Evolutionary conservation across 64 coral and sea anemone genomes (phyloP).

Genomic region (Pocillopora damicornis): DNA sequence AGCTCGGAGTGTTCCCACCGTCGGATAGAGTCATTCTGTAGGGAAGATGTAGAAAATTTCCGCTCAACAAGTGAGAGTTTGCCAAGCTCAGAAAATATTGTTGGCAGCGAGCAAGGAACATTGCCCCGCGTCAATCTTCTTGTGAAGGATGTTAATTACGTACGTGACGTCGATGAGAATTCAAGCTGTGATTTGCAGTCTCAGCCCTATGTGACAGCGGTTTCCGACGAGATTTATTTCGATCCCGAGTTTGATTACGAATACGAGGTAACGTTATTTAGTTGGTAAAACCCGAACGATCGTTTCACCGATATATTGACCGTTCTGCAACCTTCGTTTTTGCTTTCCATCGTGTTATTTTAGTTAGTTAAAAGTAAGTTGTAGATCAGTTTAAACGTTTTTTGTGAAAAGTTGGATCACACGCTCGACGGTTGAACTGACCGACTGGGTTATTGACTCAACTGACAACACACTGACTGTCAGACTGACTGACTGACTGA

Average conservation of each 20-base stretch:
- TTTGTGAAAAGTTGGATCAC: too few species aligned
- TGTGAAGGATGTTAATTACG: conserved; percentile 79
- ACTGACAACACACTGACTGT: too few species aligned
- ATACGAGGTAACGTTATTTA: conserved; percentile 62
- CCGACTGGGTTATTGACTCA: too few species aligned
- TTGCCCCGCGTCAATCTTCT: conserved; percentile 54
- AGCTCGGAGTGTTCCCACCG: conserved; percentile 87
- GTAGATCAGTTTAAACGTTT: too few species aligned
- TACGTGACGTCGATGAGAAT: conserved; percentile 71
- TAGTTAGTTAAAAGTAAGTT: too few species aligned
- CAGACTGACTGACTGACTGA: too few species aligned
- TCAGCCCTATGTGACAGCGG: conserved; percentile 77
- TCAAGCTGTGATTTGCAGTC: conserved; percentile 58
- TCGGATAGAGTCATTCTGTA: conserved; percentile 74
- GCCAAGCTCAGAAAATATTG: conserved; percentile 59
- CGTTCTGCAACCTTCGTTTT: too few species aligned
- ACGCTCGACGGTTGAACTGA: too few species aligned
- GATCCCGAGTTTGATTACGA: conserved; percentile 93
- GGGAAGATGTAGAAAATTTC: conserved; percentile 83
- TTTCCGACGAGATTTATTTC: conserved; percentile 95
- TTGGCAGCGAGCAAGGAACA: conserved; percentile 48
- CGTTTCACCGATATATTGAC: too few species aligned
- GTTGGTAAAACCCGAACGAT: too few species aligned
- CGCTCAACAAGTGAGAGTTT: conserved; percentile 51
- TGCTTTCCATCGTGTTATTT: too few species aligned